Base-by-base conservation (phyloP, 2,113 vertebrate species). In the Indicator maculatus region DNA sequence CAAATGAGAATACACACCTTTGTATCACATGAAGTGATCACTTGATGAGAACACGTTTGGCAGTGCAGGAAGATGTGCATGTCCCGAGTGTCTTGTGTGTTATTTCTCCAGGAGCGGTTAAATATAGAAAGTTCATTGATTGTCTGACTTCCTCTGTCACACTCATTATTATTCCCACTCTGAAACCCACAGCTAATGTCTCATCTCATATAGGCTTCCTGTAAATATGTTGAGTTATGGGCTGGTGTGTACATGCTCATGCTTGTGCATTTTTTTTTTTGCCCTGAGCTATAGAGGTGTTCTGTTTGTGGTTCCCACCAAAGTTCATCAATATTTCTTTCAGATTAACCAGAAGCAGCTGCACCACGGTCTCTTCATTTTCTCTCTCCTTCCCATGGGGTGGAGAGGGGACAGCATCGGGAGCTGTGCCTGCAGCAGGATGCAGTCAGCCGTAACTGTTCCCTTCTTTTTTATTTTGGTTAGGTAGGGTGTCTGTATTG, bases 211-310 rank as follows among this genome's bases (percentile, higher is more conserved):
- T 17, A 6, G 30, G 5, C 74, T 92, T 60, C 64, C 38, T 82
- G 64, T 44, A 44, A 2, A 3, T 4, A 2, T 1, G 0, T 4
- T 0, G 15, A 61, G 17, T 2, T 30, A 1, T 4, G 50, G 75
- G 66, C 2, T 60, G 36, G 5, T 19, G 19, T 24, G 21, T 17
- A 38, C 0, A 1, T 18, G 47, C 1, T 8, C 18, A 1, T 19
- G 7, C 20, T 27, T 16, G 28, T 0, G 0, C 12, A 1, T 5
- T 39, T 33, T 24, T 82, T 24, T 82, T 36, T 36, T 60, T n/a
- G 4, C 66, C 31, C 55, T 21, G 27, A 53, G 39, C 28, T 17
- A 4, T 8, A n/a, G 38, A 36, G 80, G 6, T 15, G 76, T 21
- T 65, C 31, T 47, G 11, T 16, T 76, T 2, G 11, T 6, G 2